These are phyloP conservation scores for Andrena bicolor DNA, from an alignment of 2,888 invertebrate genomes.

Conservation along the genomic window DNA sequence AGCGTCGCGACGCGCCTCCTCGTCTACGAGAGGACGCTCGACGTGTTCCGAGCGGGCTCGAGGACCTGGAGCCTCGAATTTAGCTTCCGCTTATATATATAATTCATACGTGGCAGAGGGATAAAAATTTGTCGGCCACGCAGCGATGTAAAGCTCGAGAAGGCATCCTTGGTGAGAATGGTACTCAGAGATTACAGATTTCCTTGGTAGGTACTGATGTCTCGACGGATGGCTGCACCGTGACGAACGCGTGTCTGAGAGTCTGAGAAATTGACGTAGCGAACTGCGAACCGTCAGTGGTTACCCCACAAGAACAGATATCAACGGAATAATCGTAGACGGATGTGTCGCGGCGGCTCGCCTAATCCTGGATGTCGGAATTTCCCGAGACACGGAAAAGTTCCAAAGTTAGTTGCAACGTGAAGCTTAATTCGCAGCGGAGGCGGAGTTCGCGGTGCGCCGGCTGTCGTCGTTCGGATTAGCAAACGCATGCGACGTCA, in stretches of 20 bases:
- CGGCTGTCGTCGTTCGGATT: constrained; percentile 51
- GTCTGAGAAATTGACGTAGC: background rate
- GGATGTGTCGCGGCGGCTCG: constrained; percentile 20
- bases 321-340: constrained; percentile 40
- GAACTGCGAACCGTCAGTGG: constrained; percentile 22
- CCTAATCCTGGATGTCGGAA: constrained; percentile 14
- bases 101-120: constrained; percentile 18
- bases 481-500: constrained; percentile 46
- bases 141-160: too few relatives aligned
- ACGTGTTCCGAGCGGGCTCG: constrained; percentile 19
- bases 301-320: constrained; percentile 20
- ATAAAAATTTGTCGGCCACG: constrained; percentile 14
- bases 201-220: too few relatives aligned
- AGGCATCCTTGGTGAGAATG: background rate
- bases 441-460: constrained; percentile 11
- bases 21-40: constrained; percentile 1
- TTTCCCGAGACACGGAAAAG: constrained; percentile 29
- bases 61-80: constrained; percentile 1
- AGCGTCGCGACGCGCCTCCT: constrained; percentile 16
- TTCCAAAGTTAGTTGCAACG: constrained; percentile 38
- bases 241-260: background rate
- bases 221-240: background rate
- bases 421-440: constrained; percentile 16
- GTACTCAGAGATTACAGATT: too few relatives aligned
- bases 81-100: constrained; percentile 16